phyloP scores from a whole-genome alignment of 2,113 vertebrate species.

The Scalopus aquaticus region DNA sequence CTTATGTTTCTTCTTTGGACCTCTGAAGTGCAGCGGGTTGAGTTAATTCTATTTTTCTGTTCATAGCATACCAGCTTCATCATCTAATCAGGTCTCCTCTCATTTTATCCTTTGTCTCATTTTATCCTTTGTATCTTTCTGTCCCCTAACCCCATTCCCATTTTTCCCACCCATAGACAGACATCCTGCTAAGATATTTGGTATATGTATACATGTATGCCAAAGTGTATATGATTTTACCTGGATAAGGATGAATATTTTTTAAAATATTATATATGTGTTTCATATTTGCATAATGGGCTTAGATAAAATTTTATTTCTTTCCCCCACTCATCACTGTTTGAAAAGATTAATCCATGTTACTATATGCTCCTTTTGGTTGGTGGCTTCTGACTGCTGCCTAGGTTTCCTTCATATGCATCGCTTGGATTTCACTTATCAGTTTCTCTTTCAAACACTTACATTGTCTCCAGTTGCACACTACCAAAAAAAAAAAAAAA shows the following conservation, averaged over 20 bases:
- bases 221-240: not conserved
- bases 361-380: not conserved
- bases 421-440: not conserved
- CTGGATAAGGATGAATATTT: not conserved
- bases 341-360: not conserved
- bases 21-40: not conserved
- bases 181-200: not conserved
- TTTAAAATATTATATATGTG: not conserved
- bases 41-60: not conserved
- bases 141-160: no score
- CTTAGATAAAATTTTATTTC: not conserved
- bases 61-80: not conserved
- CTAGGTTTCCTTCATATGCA: not conserved
- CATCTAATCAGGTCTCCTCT: not conserved
- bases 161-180: no score
- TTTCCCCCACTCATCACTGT: not conserved
- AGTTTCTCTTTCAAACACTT: not conserved
- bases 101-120: not conserved
- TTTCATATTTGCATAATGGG: not conserved
- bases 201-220: not conserved
- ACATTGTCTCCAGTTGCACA: not conserved
- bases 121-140: not conserved
- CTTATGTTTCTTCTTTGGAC: not conserved
- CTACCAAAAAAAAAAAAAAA: not conserved
- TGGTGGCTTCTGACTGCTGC: not conserved